phyloP scores from a whole-genome alignment of 2,113 vertebrate species.

The Austrofundulus limnaeus region DNA sequence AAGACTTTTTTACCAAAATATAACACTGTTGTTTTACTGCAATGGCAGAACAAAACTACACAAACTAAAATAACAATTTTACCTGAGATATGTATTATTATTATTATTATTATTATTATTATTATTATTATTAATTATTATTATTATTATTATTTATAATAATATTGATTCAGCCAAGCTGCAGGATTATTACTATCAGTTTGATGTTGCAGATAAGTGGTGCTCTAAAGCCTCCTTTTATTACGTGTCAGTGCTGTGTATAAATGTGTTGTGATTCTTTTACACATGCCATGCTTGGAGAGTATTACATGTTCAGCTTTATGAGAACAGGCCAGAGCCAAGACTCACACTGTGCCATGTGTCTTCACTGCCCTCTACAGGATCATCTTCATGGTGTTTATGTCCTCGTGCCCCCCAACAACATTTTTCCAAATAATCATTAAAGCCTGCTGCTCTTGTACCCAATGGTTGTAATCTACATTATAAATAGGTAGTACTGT shows the following conservation, averaged over 20 bases:
- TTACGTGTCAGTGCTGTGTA: constrained; percentile 45
- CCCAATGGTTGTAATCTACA: neutral
- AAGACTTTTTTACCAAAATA: neutral
- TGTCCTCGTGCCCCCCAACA: constrained; percentile 16
- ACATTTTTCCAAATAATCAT: constrained; percentile 1
- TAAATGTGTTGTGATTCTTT: constrained; percentile 36
- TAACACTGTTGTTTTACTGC: neutral
- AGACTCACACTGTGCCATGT: constrained; percentile 61
- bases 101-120: too few species aligned
- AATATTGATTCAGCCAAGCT: neutral
- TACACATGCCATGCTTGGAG: constrained; percentile 28
- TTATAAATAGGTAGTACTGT: neutral
- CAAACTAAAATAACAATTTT: neutral
- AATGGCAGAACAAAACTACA: neutral
- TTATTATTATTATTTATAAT: too few species aligned
- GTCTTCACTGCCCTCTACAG: constrained; percentile 85
- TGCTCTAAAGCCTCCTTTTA: constrained; percentile 42
- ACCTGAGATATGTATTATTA: neutral
- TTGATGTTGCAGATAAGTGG: constrained; percentile 34
- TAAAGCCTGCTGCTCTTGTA: neutral
- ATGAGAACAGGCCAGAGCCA: constrained; percentile 28
- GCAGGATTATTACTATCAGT: constrained; percentile 10
- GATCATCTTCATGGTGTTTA: constrained; percentile 41
- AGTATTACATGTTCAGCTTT: constrained; percentile 28
- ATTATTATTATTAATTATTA: too few species aligned